Percentiles rank a stretch among this genome's conserved stretches.
Conservation (phyloP, 2,113 vertebrate genomes). For the Oncorhynchus tshawytscha region DNA sequence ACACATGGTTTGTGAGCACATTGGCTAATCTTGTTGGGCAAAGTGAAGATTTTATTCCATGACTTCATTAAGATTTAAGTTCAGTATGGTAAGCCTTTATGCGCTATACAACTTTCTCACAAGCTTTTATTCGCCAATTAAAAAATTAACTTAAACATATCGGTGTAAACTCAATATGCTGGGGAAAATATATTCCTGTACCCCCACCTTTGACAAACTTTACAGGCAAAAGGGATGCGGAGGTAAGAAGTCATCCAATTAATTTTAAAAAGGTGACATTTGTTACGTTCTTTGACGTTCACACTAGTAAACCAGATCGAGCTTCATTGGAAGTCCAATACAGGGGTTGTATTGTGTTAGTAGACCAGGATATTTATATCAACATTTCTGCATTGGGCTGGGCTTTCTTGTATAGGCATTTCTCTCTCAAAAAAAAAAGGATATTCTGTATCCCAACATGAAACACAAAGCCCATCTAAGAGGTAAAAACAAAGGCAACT, state of each 20-base stretch:
- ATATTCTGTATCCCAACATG: constrained; percentile 78
- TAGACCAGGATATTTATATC: constrained; percentile 73
- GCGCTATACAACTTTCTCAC: neutral
- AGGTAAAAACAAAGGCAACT: constrained; percentile 95
- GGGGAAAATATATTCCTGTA: constrained; percentile 67
- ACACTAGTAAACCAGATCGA: constrained; percentile 69
- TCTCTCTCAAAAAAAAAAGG: neutral
- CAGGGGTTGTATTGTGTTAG: constrained; percentile 78
- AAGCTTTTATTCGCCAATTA: constrained; percentile 37
- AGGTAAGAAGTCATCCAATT: too few relatives aligned
- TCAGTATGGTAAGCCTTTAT: neutral
- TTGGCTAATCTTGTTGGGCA: constrained; percentile 7
- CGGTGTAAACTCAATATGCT: neutral
- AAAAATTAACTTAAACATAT: constrained; percentile 5
- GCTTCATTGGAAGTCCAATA: constrained; percentile 72
- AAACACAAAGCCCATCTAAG: constrained; percentile 83
- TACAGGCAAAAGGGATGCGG: constrained; percentile 71
- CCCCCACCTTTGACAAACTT: constrained; percentile 73
- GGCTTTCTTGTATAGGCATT: constrained; percentile 43
- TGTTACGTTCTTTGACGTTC: neutral
- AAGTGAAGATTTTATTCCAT: neutral
- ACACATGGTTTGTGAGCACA: constrained; percentile 37
- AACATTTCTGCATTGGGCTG: constrained; percentile 71
- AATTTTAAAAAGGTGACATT: too few relatives aligned
- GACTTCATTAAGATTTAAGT: neutral